Base-by-base conservation (phyloP, 2,888 invertebrate genomes). In the Arenicola marina region DNA sequence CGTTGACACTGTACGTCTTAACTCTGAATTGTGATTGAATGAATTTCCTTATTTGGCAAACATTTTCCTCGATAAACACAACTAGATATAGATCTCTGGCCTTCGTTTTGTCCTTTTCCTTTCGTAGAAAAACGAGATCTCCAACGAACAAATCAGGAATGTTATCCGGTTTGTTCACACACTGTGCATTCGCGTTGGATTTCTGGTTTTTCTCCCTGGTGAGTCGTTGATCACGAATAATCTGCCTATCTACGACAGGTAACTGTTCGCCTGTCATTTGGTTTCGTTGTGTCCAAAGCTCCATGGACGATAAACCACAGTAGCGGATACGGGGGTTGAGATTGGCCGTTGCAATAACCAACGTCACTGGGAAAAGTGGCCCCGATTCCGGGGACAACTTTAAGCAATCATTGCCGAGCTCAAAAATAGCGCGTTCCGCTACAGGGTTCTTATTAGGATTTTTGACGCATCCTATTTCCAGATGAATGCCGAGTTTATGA, bases 391-490 rank as follows among this genome's bases (percentile, higher is more conserved):
- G 15, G 48, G 7, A 18, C 18, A 48, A 21, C 11, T 48, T 11
- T 48, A 48, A 24, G 26, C 11, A 24, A 18, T 48, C 48, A 21
- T 11, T 11, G 7, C 48, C 48, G 24, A 48, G 48, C 48, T 48
- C 48, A 7, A 18, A 7, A 48, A 48, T 48, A 24, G 48, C 48
- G 11, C 26, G 11, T 24, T 48, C 48, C 7, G 48, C 48, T 21
- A 48, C 48, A 48, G 48, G 48, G 32, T 58, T 58, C 21, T 58
- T 58, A 33, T 48, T 58, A 15, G 2, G 3, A 31, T 58, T 58
- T 48, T 58, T 58, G 1, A 48, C 58, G 11, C 48, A 15, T 15
- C 58, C 48, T 32, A 48, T 31, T 21, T 46, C 31, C 24, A 46
- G 28, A 1, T 29, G n/a, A 7, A 58, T 31, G 24, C 58, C 46